phyloP scores from a whole-genome alignment of 2,113 vertebrate species.

The Puma concolor region DNA sequence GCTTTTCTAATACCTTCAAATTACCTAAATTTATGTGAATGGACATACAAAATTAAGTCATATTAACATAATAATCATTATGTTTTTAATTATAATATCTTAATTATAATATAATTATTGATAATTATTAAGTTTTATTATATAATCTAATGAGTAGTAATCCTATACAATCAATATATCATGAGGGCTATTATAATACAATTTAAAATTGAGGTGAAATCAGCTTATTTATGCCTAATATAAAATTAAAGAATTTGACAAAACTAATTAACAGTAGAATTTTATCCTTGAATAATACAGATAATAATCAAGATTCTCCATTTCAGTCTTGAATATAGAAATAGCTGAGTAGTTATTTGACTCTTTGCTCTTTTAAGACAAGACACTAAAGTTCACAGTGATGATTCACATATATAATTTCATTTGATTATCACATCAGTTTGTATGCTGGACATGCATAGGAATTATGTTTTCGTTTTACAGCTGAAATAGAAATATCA shows the following conservation, averaged over 20 bases:
- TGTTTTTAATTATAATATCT: too few relatives aligned
- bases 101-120: too few relatives aligned
- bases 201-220: background rate
- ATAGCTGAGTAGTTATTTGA: background rate
- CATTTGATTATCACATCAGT: background rate
- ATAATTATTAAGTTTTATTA: background rate
- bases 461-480: background rate
- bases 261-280: background rate
- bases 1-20: background rate
- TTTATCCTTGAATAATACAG: background rate
- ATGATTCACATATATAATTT: background rate
- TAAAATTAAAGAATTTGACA: background rate
- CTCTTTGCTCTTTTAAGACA: background rate
- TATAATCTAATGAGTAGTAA: background rate
- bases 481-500: background rate
- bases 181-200: background rate
- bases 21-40: background rate
- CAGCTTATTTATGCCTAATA: background rate
- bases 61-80: background rate
- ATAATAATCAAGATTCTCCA: background rate
- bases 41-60: background rate
- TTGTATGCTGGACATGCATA: background rate
- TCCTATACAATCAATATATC: background rate
- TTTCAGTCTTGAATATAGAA: background rate
- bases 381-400: background rate